A percentile compares a stretch with the other conserved stretches of the same genome.
phyloP scores from a whole-genome alignment of 2,797 vertebrate genomes.

The Clamator glandarius region DNA sequence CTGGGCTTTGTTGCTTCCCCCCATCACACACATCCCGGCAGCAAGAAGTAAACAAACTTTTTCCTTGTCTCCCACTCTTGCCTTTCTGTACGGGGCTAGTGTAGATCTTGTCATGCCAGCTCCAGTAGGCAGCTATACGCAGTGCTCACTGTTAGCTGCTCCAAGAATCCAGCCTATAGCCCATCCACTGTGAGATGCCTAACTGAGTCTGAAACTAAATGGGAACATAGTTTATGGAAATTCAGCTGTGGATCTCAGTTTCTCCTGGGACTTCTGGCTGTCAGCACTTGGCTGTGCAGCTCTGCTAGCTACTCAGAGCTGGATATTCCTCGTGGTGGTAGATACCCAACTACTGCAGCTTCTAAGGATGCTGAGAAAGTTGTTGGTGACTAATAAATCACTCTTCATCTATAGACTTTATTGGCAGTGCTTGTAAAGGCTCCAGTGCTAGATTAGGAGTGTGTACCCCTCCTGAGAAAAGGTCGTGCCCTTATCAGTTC shows the following conservation, averaged over 20 bases:
- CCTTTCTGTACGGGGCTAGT: neutral
- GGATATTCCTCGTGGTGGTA: neutral
- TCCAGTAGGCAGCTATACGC: slow-evolving; percentile 17
- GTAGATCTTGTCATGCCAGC: neutral
- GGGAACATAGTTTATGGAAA: slow-evolving; percentile 44
- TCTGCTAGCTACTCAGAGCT: neutral
- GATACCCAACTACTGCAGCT: slow-evolving; percentile 20
- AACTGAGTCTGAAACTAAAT: neutral
- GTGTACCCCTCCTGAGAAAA: slow-evolving; percentile 19
- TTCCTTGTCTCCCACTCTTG: neutral
- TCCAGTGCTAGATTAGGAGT: slow-evolving; percentile 2
- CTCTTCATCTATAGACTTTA: slow-evolving; percentile 8
- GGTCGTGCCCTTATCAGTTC: slow-evolving; percentile 41
- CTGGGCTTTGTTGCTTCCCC: neutral
- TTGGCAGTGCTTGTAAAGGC: slow-evolving; percentile 12
- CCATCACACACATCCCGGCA: neutral
- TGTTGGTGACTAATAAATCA: slow-evolving; percentile 53
- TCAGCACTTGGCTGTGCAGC: slow-evolving; percentile 26
- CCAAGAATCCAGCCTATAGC: neutral
- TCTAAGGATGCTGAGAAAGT: slow-evolving; percentile 37
- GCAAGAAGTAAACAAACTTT: neutral
- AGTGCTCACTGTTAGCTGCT: neutral
- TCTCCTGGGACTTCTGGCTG: slow-evolving; percentile 52
- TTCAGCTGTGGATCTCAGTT: slow-evolving; percentile 42
- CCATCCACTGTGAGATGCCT: slow-evolving; percentile 58